Base-by-base conservation (phyloP, 2,797 vertebrate species). In the Kryptolebias ocellatus region DNA sequence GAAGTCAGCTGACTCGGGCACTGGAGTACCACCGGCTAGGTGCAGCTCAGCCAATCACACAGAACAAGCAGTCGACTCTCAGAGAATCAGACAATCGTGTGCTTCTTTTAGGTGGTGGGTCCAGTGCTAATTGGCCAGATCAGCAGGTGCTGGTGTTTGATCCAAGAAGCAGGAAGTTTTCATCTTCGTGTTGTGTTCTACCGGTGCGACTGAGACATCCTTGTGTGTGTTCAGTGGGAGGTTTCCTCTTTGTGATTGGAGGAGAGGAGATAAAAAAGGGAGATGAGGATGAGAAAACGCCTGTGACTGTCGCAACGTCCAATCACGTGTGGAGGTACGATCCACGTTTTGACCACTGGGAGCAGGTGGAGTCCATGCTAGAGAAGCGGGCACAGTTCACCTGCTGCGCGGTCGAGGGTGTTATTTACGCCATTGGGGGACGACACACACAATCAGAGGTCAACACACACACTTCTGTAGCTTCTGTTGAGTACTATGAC, bases 211-310 rank as follows among this genome's bases (percentile, higher is more conserved):
- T 98, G 42, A 92, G 94, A 80, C 90, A 93, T 65, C 95, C 96
- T 77, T 93, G 96, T 0, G 90, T 95, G 10, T 98, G 97, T 3
- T 93, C 94, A 0, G 83, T 94, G 17, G 97, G 95, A 0, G 96
- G 97, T 60, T 99, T 98, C 82, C 92, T 99, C 29, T 99, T 96
- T 0, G 90, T 98, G 29, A 69, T 99, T 4, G 97, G 97, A 0
- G 97, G 97, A 31, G 95, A 96, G 61, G 91, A 93, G 61, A 69
- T 88, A 46, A 90, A 78, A 44, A 83, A 86, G n/a, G 91, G 87
- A n/a, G 78, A 79, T 9, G 67, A 65, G 2, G 78, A 76, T 0
- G 88, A 64, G 2, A 88, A 91, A 2, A 92, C 92, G 74, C 65
- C 28, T 0, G 70, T 70, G 0, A 53, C 67, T 0, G 69, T 81